These are phyloP conservation scores for Rhopalosiphum maidis DNA, from an alignment of 1,140 invertebrate genomes.

Conservation along the genomic window DNA sequence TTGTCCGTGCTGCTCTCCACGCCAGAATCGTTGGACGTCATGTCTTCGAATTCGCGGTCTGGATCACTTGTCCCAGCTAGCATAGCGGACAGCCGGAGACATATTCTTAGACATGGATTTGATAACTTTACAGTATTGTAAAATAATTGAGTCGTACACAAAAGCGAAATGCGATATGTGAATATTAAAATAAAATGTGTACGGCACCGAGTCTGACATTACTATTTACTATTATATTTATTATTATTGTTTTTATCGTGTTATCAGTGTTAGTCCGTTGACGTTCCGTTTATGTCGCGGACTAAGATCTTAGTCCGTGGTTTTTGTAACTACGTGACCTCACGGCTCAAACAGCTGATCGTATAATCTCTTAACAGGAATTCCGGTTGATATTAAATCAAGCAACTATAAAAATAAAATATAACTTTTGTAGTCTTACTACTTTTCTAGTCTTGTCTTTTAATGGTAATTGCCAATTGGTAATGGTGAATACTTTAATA, in stretches of 20 bases:
- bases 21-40: constrained; percentile 49
- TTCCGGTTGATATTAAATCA: too few relatives aligned
- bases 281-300: background rate
- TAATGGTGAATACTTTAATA: too few relatives aligned
- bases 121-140: background rate
- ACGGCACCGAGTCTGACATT: background rate
- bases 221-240: background rate
- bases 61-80: background rate
- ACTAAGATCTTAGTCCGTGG: too few relatives aligned
- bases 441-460: too few relatives aligned
- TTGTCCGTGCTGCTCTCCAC: constrained; percentile 53
- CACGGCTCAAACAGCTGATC: background rate
- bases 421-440: too few relatives aligned
- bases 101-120: background rate
- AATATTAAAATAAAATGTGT: background rate
- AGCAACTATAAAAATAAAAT: too few relatives aligned
- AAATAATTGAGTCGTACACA: background rate
- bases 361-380: background rate
- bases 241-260: background rate
- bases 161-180: background rate
- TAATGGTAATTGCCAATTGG: too few relatives aligned
- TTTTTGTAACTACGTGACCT: background rate
- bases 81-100: background rate
- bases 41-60: background rate
- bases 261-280: background rate